phyloP scores from a whole-genome alignment of 2,113 vertebrate species.

The Corydoras maculifer region DNA sequence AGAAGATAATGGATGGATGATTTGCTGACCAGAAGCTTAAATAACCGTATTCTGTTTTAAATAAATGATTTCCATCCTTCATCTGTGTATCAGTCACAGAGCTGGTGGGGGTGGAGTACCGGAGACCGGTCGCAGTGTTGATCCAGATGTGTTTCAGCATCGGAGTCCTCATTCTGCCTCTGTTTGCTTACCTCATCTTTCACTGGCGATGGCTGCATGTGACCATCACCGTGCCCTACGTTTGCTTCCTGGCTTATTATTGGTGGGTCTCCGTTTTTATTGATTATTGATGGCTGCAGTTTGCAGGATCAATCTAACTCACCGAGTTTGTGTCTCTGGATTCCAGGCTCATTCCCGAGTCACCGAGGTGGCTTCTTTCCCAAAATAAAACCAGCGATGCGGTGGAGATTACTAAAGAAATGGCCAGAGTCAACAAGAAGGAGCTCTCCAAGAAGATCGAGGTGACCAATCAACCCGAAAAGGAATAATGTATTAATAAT shows the following conservation, averaged over 20 bases:
- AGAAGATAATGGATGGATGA: too few species aligned
- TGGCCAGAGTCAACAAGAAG: conserved; percentile 83
- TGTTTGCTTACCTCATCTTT: conserved; percentile 82
- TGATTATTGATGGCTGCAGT: not conserved
- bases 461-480: conserved; percentile 54
- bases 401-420: conserved; percentile 69
- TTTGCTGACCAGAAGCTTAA: too few species aligned
- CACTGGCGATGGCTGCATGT: conserved; percentile 90
- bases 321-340: not conserved
- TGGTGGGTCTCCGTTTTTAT: conserved; percentile 66
- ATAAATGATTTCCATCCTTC: not conserved
- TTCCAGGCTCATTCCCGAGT: conserved; percentile 86
- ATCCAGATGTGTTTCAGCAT: conserved; percentile 92
- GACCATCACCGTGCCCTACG: conserved; percentile 80
- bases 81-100: conserved; percentile 76
- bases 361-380: conserved; percentile 91
- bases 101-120: conserved; percentile 84
- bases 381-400: conserved; percentile 76
- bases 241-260: conserved; percentile 85
- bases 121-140: conserved; percentile 78
- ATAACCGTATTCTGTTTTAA: too few species aligned
- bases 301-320: not conserved
- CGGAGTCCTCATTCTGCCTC: conserved; percentile 83
- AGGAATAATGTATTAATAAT: not conserved
- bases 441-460: conserved; percentile 69